phyloP scores from a whole-genome alignment of 2,797 vertebrate species.

The Sebastes minor region DNA sequence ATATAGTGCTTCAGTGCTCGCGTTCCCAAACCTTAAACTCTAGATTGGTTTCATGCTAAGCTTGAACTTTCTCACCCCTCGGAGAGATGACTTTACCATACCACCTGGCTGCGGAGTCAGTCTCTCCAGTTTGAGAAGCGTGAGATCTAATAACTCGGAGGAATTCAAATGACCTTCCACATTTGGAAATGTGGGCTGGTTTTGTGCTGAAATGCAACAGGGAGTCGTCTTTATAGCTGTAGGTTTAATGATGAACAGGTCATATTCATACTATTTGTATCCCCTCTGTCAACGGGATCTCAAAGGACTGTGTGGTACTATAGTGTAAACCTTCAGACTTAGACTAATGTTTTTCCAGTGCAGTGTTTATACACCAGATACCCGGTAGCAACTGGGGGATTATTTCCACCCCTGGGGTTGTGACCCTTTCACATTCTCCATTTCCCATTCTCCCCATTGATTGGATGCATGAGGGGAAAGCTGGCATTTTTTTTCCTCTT shows the following conservation, averaged over 20 bases:
- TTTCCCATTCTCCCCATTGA: slow-evolving; percentile 73
- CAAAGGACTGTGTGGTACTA: slow-evolving; percentile 44
- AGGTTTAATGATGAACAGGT: slow-evolving; percentile 12
- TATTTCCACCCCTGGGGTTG: slow-evolving; percentile 69
- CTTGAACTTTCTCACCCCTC: slow-evolving; percentile 68
- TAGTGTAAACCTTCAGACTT: slow-evolving; percentile 71
- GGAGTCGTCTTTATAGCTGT: not conserved
- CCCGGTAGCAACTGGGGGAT: slow-evolving; percentile 75
- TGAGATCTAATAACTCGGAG: slow-evolving; percentile 59
- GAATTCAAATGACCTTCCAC: slow-evolving; percentile 43
- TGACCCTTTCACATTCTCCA: slow-evolving; percentile 75
- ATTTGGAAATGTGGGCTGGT: slow-evolving; percentile 7
- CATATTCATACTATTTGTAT: slow-evolving; percentile 16
- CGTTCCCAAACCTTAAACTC: slow-evolving; percentile 58
- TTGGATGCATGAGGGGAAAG: slow-evolving; percentile 59
- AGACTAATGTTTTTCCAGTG: slow-evolving; percentile 78
- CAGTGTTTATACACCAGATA: slow-evolving; percentile 75
- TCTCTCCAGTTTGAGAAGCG: slow-evolving; percentile 52
- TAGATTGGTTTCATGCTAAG: slow-evolving; percentile 59
- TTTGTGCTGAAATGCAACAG: slow-evolving; percentile 14
- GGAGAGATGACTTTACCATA: slow-evolving; percentile 72
- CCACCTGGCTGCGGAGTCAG: slow-evolving; percentile 47
- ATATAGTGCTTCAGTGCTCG: slow-evolving; percentile 38
- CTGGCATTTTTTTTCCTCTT: slow-evolving; percentile 43
- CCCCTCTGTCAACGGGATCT: slow-evolving; percentile 37